Percentiles rank a stretch among this genome's conserved stretches.
These are phyloP conservation scores for Carassius carassius DNA, from an alignment of 2,113 vertebrate genomes.

Conservation along the genomic window DNA sequence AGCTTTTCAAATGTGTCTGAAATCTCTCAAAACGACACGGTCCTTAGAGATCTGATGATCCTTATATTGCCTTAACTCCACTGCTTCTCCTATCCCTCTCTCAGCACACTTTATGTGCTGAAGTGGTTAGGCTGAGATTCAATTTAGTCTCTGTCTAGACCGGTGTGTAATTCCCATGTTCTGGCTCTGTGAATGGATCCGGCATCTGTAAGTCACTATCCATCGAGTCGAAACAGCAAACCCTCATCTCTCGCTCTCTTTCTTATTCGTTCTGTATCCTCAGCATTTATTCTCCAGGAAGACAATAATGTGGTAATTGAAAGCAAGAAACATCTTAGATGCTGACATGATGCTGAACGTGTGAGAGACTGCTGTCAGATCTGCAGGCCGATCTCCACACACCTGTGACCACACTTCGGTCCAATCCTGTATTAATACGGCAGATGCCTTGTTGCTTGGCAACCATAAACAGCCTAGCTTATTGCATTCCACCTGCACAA, in stretches of 20 bases:
- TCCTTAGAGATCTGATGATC: neutral
- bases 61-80: neutral
- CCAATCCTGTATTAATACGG: neutral
- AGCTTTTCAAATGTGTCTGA: constrained; percentile 12
- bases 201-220: constrained; percentile 4
- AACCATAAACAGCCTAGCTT: neutral
- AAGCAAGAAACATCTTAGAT: neutral
- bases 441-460: neutral
- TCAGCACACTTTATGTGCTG: neutral
- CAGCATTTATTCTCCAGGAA: neutral
- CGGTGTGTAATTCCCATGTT: neutral
- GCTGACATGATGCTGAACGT: neutral
- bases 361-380: too few relatives aligned
- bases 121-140: neutral
- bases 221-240: neutral
- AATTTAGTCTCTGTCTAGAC: constrained; percentile 4
- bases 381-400: neutral
- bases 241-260: neutral
- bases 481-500: neutral
- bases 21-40: constrained; percentile 21
- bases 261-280: neutral
- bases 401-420: constrained; percentile 9
- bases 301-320: neutral
- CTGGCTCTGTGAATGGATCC: neutral
- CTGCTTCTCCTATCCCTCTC: neutral